Evolutionary conservation across 2,113 vertebrate genomes (phyloP).

Genomic region (Electrona antarctica): DNA sequence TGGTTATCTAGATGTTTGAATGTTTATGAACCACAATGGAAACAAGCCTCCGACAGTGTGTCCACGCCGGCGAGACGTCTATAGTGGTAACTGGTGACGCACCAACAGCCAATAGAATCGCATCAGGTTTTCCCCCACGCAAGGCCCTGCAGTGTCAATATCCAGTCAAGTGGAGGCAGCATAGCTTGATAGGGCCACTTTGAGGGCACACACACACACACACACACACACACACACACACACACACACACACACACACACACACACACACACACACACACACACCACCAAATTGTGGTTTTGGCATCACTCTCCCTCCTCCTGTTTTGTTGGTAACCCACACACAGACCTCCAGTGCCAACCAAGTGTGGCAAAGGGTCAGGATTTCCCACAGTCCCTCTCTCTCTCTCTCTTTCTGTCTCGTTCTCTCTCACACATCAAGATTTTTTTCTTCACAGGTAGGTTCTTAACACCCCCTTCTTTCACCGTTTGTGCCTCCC

Average conservation of each 20-base stretch:
- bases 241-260: slow-evolving; percentile 31
- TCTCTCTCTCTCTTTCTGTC: slow-evolving; percentile 13
- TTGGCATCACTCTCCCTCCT: slow-evolving; percentile 56
- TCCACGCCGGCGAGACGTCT: too few species aligned
- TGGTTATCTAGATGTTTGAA: too few species aligned
- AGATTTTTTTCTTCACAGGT: slow-evolving; percentile 42
- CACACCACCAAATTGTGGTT: slow-evolving; percentile 54
- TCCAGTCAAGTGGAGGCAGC: too few species aligned
- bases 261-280: slow-evolving; percentile 23
- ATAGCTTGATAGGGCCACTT: too few species aligned
- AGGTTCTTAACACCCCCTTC: slow-evolving; percentile 49
- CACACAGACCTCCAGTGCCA: slow-evolving; percentile 63
- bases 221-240: too few species aligned
- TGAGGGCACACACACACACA: too few species aligned
- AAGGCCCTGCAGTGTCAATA: too few species aligned
- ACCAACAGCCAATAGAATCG: too few species aligned
- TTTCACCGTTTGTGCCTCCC: slow-evolving; percentile 50
- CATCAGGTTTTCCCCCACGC: too few species aligned
- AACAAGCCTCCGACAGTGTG: too few species aligned
- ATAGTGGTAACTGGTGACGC: too few species aligned
- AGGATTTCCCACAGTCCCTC: slow-evolving; percentile 61
- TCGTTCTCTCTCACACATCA: slow-evolving; percentile 24
- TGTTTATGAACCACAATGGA: too few species aligned
- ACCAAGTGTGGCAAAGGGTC: slow-evolving; percentile 67
- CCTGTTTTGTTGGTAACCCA: slow-evolving; percentile 72